Percentiles rank a stretch among this genome's conserved stretches.
phyloP scores from a whole-genome alignment of 2,113 vertebrate genomes.

The Heterotilapia buettikoferi region DNA sequence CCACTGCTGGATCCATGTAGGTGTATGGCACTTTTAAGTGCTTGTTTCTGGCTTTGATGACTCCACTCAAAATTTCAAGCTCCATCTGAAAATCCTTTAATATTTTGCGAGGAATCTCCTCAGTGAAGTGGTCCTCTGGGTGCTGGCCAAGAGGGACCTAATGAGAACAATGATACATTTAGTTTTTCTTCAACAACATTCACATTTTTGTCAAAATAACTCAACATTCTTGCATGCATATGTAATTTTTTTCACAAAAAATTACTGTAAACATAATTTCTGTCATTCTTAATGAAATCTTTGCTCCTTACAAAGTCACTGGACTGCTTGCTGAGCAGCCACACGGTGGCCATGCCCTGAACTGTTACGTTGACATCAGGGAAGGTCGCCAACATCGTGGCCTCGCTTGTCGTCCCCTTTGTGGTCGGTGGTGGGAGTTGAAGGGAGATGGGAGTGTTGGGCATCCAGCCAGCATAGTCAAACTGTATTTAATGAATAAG shows the following conservation, averaged over 20 bases:
- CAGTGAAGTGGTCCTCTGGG: conserved; percentile 28
- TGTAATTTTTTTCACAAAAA: not conserved
- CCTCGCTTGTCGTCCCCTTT: conserved; percentile 35
- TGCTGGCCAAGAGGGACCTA: conserved; percentile 25
- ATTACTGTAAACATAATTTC: not conserved
- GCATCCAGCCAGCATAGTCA: conserved; percentile 59
- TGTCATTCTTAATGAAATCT: not conserved
- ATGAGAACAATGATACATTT: not conserved
- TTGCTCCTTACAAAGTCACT: conserved; percentile 43
- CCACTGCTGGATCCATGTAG: conserved; percentile 27
- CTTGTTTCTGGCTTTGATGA: conserved; percentile 37
- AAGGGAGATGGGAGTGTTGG: conserved; percentile 46
- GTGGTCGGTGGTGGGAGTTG: conserved; percentile 46
- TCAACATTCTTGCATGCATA: not conserved
- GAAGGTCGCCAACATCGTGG: conserved; percentile 23
- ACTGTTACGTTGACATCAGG: conserved; percentile 27
- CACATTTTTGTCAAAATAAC: not conserved
- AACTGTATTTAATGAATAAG: conserved; percentile 16
- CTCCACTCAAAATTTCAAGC: not conserved
- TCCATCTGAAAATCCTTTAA: conserved; percentile 24
- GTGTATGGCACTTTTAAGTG: conserved; percentile 25
- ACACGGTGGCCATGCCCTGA: conserved; percentile 1
- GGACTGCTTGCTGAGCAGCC: conserved; percentile 50
- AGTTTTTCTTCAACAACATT: not conserved
- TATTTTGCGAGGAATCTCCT: not conserved